Conservation (phyloP, 2,888 invertebrate genomes). For the Agrenia bidenticulata region DNA sequence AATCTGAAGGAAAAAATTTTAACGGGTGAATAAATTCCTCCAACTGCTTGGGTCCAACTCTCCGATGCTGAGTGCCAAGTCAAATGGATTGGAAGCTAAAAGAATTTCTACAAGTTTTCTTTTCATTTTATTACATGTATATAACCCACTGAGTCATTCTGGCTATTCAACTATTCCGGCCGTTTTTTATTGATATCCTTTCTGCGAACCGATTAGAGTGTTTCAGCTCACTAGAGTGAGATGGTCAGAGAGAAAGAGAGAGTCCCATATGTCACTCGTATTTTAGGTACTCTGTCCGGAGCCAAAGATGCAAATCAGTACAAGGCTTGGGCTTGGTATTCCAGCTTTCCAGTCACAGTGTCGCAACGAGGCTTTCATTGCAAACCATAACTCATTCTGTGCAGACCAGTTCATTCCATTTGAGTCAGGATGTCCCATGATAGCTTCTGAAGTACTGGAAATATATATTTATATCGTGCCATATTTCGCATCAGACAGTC, state of each 20-base stretch:
- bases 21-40: not conserved
- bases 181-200: constrained; percentile 17
- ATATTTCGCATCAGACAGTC: too few relatives aligned
- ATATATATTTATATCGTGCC: too few relatives aligned
- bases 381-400: too few relatives aligned
- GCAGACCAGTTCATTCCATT: too few relatives aligned
- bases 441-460: too few relatives aligned
- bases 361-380: too few relatives aligned
- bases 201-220: constrained; percentile 13
- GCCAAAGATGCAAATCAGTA: constrained; percentile 18
- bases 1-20: constrained; percentile 14
- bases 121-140: constrained; percentile 12
- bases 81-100: constrained; percentile 23
- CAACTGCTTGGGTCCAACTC: not conserved
- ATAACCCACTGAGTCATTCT: not conserved
- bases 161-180: too few relatives aligned
- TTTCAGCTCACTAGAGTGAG: constrained; percentile 1
- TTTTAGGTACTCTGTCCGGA: not conserved
- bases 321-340: not conserved
- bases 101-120: constrained; percentile 11
- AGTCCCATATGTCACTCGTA: constrained; percentile 14
- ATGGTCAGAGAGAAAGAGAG: constrained; percentile 12
- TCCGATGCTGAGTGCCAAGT: constrained; percentile 6
- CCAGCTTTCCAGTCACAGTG: not conserved
- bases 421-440: too few relatives aligned